Evolutionary conservation across 2,113 vertebrate genomes (phyloP), one percentile per base, ranked within the genome.

Genomic region (Oncorhynchus nerka): DNA sequence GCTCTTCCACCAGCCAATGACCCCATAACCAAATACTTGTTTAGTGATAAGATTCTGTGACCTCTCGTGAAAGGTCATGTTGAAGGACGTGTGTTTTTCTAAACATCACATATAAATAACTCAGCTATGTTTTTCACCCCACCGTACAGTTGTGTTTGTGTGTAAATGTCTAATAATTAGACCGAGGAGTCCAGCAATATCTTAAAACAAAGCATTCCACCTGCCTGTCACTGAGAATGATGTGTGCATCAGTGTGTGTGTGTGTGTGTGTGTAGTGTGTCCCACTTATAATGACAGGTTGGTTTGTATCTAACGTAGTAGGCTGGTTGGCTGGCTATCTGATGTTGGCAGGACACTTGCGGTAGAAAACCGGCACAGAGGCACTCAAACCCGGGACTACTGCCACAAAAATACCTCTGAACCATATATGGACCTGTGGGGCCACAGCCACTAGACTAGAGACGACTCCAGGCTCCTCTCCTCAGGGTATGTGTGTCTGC

Each of bases 271-370:
- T 79, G 67, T 76, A 75, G 28, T 22, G 71, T 45, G 71, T 61
- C n/a, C 3, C 7, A 45, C 39, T 11, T 45, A 12, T 11, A 62
- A 16, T 24, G 59, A 8, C 75, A 74, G 73, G 89, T 73, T 82
- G 79, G 34, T 75, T 79, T 83, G 87, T 94, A 94, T 95, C 93
- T 96, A 95, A 96, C 96, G 94, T 93, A 55, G 34, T 93, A 51
- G 34, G 13, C 86, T 85, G 84, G 89, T 89, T 89, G 91, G 81
- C 81, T 82, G 85, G 90, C 81, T 87, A 83, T 83, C 87, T 88
- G 85, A 89, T 28, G 75, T 82, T 90, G 94, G 93, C 88, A 88
- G 83, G 28, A 70, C 88, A 84, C 88, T 88, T 69, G 66, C 70
- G 79, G 74, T 79, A 85, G 76, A 87, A 78, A 78, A 75, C 78